These are phyloP conservation scores for Malurus melanocephalus DNA, from an alignment of 2,113 vertebrate genomes.

Conservation along the genomic window DNA sequence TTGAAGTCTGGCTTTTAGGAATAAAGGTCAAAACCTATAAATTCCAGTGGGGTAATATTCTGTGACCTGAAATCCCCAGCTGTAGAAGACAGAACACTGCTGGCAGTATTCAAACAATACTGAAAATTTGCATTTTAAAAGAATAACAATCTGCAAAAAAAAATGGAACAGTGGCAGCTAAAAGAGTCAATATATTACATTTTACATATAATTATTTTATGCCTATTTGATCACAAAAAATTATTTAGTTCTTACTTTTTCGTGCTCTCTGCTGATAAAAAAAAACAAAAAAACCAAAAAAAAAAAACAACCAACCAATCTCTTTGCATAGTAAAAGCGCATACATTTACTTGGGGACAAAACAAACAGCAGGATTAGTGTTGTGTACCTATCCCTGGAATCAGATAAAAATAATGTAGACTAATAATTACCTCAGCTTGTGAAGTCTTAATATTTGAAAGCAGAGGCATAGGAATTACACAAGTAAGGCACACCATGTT, in stretches of 20 bases:
- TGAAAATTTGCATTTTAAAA: conserved; percentile 2
- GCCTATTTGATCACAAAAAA: not conserved
- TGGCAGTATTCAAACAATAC: not conserved
- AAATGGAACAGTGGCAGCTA: not conserved
- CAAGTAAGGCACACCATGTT: not conserved
- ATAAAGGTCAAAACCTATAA: not conserved
- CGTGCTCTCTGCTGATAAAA: not conserved
- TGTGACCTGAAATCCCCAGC: not conserved
- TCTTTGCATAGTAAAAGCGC: not conserved
- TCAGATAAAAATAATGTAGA: not conserved
- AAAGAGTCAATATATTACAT: not conserved
- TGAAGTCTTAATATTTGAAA: not conserved
- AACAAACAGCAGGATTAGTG: not conserved
- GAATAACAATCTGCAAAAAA: not conserved
- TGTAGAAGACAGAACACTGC: not conserved
- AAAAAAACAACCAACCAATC: not conserved
- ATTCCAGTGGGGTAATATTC: conserved; percentile 21
- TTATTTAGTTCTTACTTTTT: not conserved
- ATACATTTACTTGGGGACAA: not conserved
- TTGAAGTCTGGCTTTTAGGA: not conserved
- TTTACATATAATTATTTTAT: not conserved
- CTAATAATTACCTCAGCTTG: not conserved
- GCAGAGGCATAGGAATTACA: not conserved
- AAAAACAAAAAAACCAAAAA: rapidly evolving
- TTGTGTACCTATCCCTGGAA: not conserved